Evolutionary conservation across 2,113 vertebrate genomes (phyloP).

Genomic region (Hippopotamus amphibius): DNA sequence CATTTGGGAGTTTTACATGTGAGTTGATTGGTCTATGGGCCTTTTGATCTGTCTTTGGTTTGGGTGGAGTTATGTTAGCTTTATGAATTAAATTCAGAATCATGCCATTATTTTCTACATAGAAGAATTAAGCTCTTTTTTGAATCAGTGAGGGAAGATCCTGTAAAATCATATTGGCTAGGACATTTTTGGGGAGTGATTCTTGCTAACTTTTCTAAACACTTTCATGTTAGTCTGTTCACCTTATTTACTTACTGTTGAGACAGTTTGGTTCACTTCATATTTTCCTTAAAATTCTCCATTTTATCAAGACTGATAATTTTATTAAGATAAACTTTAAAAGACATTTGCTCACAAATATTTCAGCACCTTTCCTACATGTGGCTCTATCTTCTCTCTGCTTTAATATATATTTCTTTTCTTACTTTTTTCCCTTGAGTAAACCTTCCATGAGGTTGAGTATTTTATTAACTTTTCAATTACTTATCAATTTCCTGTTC

Average conservation of each 20-base stretch:
- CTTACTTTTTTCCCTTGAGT: background rate
- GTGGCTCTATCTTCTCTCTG: background rate
- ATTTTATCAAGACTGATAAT: constrained; percentile 26
- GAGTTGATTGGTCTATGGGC: background rate
- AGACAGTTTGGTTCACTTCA: background rate
- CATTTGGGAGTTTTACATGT: background rate
- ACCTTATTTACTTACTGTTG: background rate
- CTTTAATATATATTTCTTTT: constrained; percentile 5
- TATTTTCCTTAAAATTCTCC: background rate
- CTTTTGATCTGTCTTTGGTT: background rate
- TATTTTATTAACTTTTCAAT: constrained; percentile 42
- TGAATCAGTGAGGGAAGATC: background rate
- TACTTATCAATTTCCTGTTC: background rate
- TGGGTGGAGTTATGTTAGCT: background rate
- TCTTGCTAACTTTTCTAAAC: background rate
- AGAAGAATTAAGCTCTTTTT: background rate
- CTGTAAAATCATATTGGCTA: background rate
- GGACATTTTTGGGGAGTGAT: background rate
- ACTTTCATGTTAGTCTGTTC: background rate
- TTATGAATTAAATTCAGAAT: background rate
- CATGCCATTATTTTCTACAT: background rate
- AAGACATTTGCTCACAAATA: background rate
- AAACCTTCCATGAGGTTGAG: background rate
- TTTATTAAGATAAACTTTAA: background rate
- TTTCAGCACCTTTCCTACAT: background rate